Evolutionary conservation across 2,113 vertebrate genomes (phyloP).

Genomic region (Passer montanus): DNA sequence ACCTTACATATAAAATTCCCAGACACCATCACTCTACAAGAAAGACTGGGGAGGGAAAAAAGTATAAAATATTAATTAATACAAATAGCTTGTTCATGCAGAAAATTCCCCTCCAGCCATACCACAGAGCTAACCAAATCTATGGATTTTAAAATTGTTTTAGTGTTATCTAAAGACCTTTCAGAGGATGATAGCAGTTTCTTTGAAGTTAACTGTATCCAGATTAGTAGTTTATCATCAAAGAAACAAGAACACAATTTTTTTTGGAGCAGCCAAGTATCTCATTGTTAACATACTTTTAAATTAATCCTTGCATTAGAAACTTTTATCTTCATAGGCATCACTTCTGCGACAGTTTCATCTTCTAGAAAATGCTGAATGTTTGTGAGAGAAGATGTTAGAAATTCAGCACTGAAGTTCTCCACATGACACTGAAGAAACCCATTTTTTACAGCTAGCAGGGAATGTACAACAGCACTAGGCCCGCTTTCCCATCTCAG

Average conservation of each 20-base stretch:
- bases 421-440: constrained; percentile 92
- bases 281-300: constrained; percentile 79
- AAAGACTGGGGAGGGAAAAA: neutral
- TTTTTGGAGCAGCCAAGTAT: constrained; percentile 11
- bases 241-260: neutral
- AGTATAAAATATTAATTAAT: neutral
- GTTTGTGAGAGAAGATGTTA: constrained; percentile 90
- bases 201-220: constrained; percentile 40
- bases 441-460: constrained; percentile 90
- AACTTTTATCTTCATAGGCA: constrained; percentile 96
- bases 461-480: constrained; percentile 83
- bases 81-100: neutral
- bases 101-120: neutral
- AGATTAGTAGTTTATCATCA: constrained; percentile 26
- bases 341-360: constrained; percentile 85
- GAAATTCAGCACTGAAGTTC: constrained; percentile 88
- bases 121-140: constrained; percentile 5
- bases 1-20: neutral
- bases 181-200: neutral
- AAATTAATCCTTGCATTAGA: constrained; percentile 88
- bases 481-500: constrained; percentile 91
- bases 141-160: constrained; percentile 19
- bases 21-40: neutral
- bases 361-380: constrained; percentile 94
- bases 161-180: constrained; percentile 23